phyloP scores from a whole-genome alignment of 2,797 vertebrate genomes.

The Phrynocephalus vlangalii region DNA sequence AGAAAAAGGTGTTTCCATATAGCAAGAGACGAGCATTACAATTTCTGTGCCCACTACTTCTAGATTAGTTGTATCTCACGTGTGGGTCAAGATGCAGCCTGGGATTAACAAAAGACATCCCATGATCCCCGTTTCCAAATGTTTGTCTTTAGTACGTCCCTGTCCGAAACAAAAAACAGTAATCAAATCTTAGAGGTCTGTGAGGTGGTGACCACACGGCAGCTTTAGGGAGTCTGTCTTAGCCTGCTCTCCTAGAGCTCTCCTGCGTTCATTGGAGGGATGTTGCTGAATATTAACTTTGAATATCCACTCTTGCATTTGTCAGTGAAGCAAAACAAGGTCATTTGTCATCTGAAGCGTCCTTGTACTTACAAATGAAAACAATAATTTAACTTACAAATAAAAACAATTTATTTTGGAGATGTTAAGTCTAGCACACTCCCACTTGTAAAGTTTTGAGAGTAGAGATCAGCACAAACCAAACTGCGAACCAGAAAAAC shows the following conservation, averaged over 20 bases:
- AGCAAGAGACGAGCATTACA: neutral
- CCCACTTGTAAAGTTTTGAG: neutral
- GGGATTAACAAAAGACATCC: neutral
- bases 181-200: neutral
- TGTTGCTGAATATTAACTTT: neutral
- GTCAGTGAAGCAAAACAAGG: neutral
- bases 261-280: neutral
- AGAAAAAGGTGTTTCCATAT: neutral
- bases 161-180: neutral
- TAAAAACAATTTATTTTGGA: conserved; percentile 3
- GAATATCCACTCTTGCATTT: neutral
- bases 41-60: neutral
- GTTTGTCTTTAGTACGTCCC: neutral
- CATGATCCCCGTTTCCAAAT: neutral
- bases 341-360: neutral
- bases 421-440: neutral
- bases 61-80: neutral
- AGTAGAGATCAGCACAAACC: no score
- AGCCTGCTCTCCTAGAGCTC: neutral
- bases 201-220: neutral
- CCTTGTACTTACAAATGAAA: conserved; percentile 32
- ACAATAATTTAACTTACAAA: conserved; percentile 1
- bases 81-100: neutral
- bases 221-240: neutral
- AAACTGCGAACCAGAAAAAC: no score